Percentiles rank a stretch among this genome's conserved stretches.
Evolutionary conservation across 2,113 vertebrate species (phyloP).

Genomic region (Ivindomyrus marchei): DNA sequence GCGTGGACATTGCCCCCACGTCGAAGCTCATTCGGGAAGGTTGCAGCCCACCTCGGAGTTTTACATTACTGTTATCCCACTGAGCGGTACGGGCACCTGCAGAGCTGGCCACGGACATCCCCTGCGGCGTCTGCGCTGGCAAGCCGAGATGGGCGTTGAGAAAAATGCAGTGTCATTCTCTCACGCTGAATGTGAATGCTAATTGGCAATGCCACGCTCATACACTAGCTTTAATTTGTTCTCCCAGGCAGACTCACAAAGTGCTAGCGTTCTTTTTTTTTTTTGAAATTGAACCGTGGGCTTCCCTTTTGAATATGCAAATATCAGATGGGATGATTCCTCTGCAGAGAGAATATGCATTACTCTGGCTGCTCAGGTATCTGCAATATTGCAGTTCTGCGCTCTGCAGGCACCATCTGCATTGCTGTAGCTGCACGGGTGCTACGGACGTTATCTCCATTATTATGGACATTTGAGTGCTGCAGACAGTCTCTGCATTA

Average conservation of each 20-base stretch:
- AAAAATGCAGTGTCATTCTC: slow-evolving; percentile 8
- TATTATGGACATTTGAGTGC: not conserved
- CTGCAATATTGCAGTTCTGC: not conserved
- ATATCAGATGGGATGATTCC: not conserved
- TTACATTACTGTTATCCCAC: slow-evolving; percentile 29
- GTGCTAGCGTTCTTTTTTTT: not conserved
- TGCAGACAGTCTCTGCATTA: not conserved
- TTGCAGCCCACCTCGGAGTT: not conserved
- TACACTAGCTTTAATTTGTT: not conserved
- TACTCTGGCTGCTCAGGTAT: not conserved
- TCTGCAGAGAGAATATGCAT: not conserved
- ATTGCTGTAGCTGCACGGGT: not conserved
- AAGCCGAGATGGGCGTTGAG: not conserved
- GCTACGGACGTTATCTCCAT: not conserved
- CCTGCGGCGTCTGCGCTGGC: not conserved
- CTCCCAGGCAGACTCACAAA: not conserved
- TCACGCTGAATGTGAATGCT: not conserved
- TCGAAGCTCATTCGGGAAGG: not conserved
- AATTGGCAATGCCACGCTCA: not conserved
- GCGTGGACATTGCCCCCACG: slow-evolving; percentile 3
- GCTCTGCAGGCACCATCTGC: not conserved
- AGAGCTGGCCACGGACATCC: slow-evolving; percentile 16
- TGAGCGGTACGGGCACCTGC: slow-evolving; percentile 4
- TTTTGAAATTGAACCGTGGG: not conserved
- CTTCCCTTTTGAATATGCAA: not conserved